Evolutionary conservation across 2,113 vertebrate species (phyloP), one percentile per base, ranked within the genome.

Genomic region (Rana temporaria): DNA sequence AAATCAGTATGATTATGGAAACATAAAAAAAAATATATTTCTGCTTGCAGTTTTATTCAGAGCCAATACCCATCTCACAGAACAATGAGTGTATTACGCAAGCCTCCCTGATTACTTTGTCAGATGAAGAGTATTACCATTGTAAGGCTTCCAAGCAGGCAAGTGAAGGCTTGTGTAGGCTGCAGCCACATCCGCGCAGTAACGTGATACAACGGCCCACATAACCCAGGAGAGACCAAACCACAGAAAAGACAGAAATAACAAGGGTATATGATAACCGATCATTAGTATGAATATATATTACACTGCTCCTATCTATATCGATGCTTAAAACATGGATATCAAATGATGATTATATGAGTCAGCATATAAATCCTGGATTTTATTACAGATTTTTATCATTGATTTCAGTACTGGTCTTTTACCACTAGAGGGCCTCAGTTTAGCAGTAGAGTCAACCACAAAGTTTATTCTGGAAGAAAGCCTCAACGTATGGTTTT

Each of bases 31-130:
- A 63, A 63, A 24, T 3, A 62, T 11, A 42, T 42, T 42, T 79
- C 53, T 59, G 34, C 19, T 75, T 76, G 32, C 71, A 82, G 48
- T 82, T 75, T 48, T 76, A 67, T 76, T 48, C 30, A 34, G n/a
- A 18, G 11, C 20, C 65, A 57, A 20, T 34, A 76, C 59, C 32
- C 57, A 76, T 22, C 22, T 18, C 67, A 12, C 32, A 48, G 55
- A 83, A 83, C 72, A 83, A 83, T 76, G 52, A 42, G 63, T n/a
- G 53, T 83, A 24, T 83, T 83, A 66, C 71, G 60, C 30, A 83
- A 75, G 65, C 32, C 59, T 42, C 53, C 72, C 62, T 82, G 62
- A 82, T 82, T 34, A 73, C 62, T 74, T 83, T 83, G 81, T 83
- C 81, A 74, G 71, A 83, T 76, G 71, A 76, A 56, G 53, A 82